These are phyloP conservation scores for Erynnis tages DNA, from an alignment of 2,888 invertebrate species.

Conservation along the genomic window DNA sequence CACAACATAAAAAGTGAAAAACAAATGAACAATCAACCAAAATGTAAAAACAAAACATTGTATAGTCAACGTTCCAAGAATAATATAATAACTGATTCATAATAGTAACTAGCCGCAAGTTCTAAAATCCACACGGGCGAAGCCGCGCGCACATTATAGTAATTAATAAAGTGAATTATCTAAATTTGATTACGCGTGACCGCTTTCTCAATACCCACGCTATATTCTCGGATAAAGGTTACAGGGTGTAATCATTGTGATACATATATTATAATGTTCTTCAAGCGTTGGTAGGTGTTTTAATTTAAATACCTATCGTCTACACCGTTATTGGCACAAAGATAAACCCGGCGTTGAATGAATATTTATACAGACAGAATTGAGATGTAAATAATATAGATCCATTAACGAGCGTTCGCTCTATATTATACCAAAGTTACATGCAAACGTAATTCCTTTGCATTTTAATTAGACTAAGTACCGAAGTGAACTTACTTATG, in stretches of 20 bases:
- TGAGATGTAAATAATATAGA: constrained; percentile 66
- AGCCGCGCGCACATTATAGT: too few relatives aligned
- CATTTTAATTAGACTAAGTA: constrained; percentile 36
- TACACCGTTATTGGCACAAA: constrained; percentile 54
- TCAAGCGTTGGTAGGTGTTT: constrained; percentile 40
- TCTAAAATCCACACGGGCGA: too few relatives aligned
- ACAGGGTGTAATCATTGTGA: constrained; percentile 28
- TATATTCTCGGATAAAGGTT: constrained; percentile 21
- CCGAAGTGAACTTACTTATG: too few relatives aligned
- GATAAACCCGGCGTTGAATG: constrained; percentile 54
- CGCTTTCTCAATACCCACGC: constrained; percentile 22
- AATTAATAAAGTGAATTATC: constrained; percentile 23
- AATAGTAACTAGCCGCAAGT: too few relatives aligned
- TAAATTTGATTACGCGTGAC: constrained; percentile 29
- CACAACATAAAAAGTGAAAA: too few relatives aligned
- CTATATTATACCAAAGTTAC: constrained; percentile 43
- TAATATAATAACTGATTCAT: too few relatives aligned
- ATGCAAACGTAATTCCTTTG: constrained; percentile 38
- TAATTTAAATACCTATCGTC: constrained; percentile 47
- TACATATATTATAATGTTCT: constrained; percentile 28
- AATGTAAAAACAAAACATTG: too few relatives aligned
- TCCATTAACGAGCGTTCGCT: constrained; percentile 53
- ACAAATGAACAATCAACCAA: too few relatives aligned
- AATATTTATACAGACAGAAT: constrained; percentile 64
- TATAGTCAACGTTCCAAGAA: too few relatives aligned